Evolutionary conservation across 1,140 invertebrate species (phyloP).

Genomic region (Temnothorax curvispinosus): DNA sequence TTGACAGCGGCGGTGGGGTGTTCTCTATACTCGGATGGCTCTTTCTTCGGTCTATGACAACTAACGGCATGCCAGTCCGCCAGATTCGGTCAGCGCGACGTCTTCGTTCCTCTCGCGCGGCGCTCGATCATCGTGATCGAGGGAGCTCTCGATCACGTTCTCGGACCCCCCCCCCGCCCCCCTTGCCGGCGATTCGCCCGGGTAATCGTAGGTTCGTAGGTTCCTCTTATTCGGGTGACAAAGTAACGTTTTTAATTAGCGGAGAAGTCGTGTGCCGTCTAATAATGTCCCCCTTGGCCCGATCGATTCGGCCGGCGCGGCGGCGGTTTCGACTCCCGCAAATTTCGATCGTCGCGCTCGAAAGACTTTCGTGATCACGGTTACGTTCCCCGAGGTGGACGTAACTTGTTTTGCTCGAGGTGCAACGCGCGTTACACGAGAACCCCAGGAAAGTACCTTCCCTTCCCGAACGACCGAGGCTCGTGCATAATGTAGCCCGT

Average conservation of each 20-base stretch:
- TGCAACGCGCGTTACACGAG: constrained; percentile 26
- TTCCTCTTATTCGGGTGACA: background rate
- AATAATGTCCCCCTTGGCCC: background rate
- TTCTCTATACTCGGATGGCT: constrained; percentile 68
- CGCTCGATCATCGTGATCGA: background rate
- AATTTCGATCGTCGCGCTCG: constrained; percentile 47
- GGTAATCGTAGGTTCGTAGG: constrained; percentile 3
- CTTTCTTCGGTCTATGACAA: constrained; percentile 76
- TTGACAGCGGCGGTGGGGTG: constrained; percentile 79
- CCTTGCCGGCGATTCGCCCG: background rate
- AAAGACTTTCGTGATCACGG: constrained; percentile 28
- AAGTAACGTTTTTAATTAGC: constrained; percentile 7
- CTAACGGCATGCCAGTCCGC: constrained; percentile 79
- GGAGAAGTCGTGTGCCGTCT: background rate
- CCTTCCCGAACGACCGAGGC: constrained; percentile 19
- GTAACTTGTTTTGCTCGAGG: constrained; percentile 52
- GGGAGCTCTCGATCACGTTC: background rate
- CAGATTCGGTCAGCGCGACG: constrained; percentile 77
- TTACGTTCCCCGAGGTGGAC: constrained; percentile 28
- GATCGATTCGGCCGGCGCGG: background rate
- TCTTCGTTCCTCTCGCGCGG: constrained; percentile 49
- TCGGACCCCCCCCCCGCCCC: background rate
- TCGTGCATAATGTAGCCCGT: constrained; percentile 31
- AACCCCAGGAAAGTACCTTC: constrained; percentile 19
- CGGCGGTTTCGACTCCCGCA: background rate